Conservation (phyloP, 1,140 invertebrate species). For the Notospermus geniculatus region DNA sequence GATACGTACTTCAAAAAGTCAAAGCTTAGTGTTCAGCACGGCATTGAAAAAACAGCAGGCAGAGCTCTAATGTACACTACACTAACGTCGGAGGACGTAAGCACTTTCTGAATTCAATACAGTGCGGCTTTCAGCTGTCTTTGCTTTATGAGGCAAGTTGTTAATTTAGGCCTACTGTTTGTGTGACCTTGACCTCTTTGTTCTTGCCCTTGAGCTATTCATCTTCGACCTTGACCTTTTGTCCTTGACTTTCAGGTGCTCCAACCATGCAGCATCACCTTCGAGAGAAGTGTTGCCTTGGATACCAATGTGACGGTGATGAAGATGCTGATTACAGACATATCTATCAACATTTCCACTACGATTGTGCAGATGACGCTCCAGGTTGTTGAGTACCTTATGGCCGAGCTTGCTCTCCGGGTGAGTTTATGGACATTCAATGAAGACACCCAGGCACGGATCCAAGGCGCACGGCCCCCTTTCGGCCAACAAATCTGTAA, state of each 20-base stretch:
- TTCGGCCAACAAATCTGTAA: too few species aligned
- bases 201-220: too few species aligned
- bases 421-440: conserved; percentile 20
- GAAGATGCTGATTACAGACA: conserved; percentile 61
- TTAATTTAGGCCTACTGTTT: too few species aligned
- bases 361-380: conserved; percentile 69
- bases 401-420: conserved; percentile 28
- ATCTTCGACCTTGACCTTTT: too few species aligned
- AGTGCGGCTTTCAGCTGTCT: too few species aligned
- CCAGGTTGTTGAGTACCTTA: conserved; percentile 49
- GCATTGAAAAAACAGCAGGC: too few species aligned
- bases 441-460: background rate
- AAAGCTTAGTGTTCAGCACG: too few species aligned
- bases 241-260: conserved; percentile 62
- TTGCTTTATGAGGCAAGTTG: too few species aligned
- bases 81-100: conserved; percentile 3
- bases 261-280: conserved; percentile 37
- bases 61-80: conserved; percentile 18
- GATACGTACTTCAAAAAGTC: too few species aligned
- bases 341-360: conserved; percentile 73
- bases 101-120: too few species aligned
- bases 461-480: background rate
- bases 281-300: conserved; percentile 23
- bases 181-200: too few species aligned
- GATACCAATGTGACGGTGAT: conserved; percentile 58